Evolutionary conservation across 2,113 vertebrate genomes (phyloP), one percentile per base, ranked within the genome.

Genomic region (Gnathonemus echidnorhynchus): DNA sequence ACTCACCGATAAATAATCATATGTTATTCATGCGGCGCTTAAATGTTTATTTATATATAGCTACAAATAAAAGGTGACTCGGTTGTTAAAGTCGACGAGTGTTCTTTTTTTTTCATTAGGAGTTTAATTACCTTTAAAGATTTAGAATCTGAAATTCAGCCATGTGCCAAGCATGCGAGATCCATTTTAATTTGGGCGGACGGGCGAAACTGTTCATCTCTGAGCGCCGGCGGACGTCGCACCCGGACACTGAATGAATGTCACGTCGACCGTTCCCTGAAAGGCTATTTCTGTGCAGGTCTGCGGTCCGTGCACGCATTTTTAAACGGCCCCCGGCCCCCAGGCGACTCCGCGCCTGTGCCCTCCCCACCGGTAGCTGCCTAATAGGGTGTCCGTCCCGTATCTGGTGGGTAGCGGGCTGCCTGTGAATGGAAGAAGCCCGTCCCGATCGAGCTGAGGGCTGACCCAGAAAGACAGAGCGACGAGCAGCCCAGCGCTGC

Each of bases 391-490:
- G 9, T 88, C 58, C 45, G 11, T 74, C 45, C 62, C 77, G 74
- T 80, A 80, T 50, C 77, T 70, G 13, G 46, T 21, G 62, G 88
- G 27, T 35, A 74, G 4, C n/a, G 5, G 35, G 11, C 13, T 27
- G 46, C 46, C 88, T 80, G 39, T 19, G 45, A 50, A 46, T 27
- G 48, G 45, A 42, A 27, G 49, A 4, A 6, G 48, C 27, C 17
- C 46, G 10, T 89, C 88, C 48, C 2, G n/a, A 80, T 48, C 13
- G 48, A 48, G 45, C 88, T 48, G 19, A 27, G 17, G 46, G 45
- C 62, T 89, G 88, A 89, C 70, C 88, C 48, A 80, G 88, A 89
- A 89, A 80, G 48, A 70, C 66, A 3, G 62, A 42, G 58, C 8
- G 9, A 45, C 5, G 5, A 88, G 39, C 13, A 13, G 39, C 53